These are phyloP conservation scores for Eupithecia pulchellata DNA, from an alignment of 2,888 invertebrate species.

Conservation along the genomic window DNA sequence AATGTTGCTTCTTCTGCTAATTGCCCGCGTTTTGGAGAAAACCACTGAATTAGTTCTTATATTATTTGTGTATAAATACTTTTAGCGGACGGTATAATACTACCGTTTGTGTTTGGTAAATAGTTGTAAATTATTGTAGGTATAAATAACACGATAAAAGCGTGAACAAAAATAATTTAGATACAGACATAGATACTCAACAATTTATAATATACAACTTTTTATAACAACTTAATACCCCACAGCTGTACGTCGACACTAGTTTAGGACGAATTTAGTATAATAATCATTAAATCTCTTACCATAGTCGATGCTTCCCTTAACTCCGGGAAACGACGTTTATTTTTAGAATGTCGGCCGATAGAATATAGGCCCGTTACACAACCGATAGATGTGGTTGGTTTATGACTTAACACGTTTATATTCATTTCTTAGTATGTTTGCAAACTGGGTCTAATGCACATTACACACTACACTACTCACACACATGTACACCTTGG, in stretches of 20 bases:
- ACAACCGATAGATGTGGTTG: constrained; percentile 9
- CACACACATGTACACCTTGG: too few species aligned
- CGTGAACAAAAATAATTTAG: not conserved
- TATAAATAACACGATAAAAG: not conserved
- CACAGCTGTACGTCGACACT: too few species aligned
- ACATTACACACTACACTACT: not conserved
- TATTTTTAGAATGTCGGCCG: constrained; percentile 26
- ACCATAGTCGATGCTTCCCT: not conserved
- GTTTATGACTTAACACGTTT: constrained; percentile 8
- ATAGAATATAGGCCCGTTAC: constrained; percentile 15
- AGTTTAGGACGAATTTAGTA: not conserved
- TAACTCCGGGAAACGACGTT: constrained; percentile 14
- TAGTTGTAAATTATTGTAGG: not conserved
- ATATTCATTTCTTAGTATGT: not conserved
- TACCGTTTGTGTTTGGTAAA: not conserved
- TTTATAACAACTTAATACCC: too few species aligned
- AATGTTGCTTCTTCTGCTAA: too few species aligned
- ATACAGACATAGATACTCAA: too few species aligned
- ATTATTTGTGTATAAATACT: too few species aligned
- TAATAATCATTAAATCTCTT: not conserved
- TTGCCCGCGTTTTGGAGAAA: too few species aligned
- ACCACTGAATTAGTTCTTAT: too few species aligned
- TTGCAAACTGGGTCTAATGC: not conserved
- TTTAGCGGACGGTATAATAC: too few species aligned
- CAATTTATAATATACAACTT: too few species aligned